Evolutionary conservation across 1,140 invertebrate species (phyloP).

Genomic region (Drosophila orena): DNA sequence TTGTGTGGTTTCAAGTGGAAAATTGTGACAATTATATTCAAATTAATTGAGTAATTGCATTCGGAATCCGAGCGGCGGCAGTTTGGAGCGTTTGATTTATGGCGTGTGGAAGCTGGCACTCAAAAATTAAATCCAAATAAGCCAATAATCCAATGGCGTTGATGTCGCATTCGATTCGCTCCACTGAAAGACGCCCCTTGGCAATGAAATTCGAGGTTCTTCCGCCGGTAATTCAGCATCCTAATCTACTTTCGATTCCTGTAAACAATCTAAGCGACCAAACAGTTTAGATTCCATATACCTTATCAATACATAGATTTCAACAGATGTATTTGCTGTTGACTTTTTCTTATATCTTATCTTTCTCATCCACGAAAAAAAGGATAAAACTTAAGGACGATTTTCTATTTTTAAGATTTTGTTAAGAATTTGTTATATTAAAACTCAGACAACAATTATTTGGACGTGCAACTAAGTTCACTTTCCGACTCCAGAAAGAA

Average conservation of each 20-base stretch:
- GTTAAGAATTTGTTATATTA: too few relatives aligned
- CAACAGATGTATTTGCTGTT: too few relatives aligned
- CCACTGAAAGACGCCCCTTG: conserved; percentile 15
- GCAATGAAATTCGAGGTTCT: conserved; percentile 39
- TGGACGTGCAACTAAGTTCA: too few relatives aligned
- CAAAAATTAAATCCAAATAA: conserved; percentile 39
- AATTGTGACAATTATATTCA: conserved; percentile 83
- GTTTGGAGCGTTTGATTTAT: conserved; percentile 74
- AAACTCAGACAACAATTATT: too few relatives aligned
- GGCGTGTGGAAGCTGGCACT: conserved; percentile 66
- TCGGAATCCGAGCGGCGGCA: conserved; percentile 47
- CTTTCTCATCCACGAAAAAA: too few relatives aligned
- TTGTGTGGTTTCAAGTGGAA: conserved; percentile 71
- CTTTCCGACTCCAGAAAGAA: too few relatives aligned
- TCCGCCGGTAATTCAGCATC: conserved; percentile 15
- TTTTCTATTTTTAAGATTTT: too few relatives aligned
- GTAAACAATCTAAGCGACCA: conserved; percentile 32
- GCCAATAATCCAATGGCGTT: conserved; percentile 44
- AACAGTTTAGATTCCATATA: too few relatives aligned
- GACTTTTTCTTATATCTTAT: too few relatives aligned
- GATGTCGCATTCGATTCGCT: conserved; percentile 15
- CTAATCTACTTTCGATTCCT: conserved; percentile 23
- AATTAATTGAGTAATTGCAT: conserved; percentile 83
- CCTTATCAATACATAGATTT: too few relatives aligned
- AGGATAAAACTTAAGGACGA: too few relatives aligned